Percentiles rank a stretch among this genome's conserved stretches.
Conservation (phyloP, 2,113 vertebrate species). For the Pungitius pungitius region DNA sequence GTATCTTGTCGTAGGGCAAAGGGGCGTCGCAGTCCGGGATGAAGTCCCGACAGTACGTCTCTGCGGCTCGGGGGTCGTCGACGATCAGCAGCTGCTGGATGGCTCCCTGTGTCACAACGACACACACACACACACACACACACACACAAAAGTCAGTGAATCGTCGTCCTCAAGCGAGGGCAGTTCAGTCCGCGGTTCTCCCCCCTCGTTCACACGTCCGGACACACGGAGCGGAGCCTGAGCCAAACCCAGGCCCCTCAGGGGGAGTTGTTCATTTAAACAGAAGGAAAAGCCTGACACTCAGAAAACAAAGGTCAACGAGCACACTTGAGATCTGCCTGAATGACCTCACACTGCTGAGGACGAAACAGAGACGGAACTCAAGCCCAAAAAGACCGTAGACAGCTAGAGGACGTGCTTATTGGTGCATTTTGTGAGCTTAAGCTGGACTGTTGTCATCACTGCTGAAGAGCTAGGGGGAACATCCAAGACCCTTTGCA, state of each 20-base stretch:
- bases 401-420: not conserved
- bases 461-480: not conserved
- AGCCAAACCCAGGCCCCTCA: constrained; percentile 33
- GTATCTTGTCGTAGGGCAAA: constrained; percentile 79
- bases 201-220: constrained; percentile 14
- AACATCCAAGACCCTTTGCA: not conserved
- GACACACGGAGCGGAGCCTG: constrained; percentile 22
- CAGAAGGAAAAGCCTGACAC: constrained; percentile 59
- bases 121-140: constrained; percentile 11
- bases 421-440: not conserved
- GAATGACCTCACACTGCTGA: constrained; percentile 12
- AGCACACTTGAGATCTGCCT: constrained; percentile 5
- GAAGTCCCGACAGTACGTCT: constrained; percentile 92
- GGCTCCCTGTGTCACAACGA: constrained; percentile 84
- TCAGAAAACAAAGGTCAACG: constrained; percentile 39
- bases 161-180: too few relatives aligned
- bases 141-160: too few relatives aligned
- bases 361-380: constrained; percentile 18
- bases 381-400: constrained; percentile 19
- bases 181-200: too few relatives aligned
- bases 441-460: not conserved
- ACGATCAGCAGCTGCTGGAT: constrained; percentile 94
- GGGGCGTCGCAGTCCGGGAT: constrained; percentile 92
- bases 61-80: constrained; percentile 87
- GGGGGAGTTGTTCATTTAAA: constrained; percentile 33